A percentile compares a stretch with the other conserved stretches of the same genome.
phyloP scores from a whole-genome alignment of 2,113 vertebrate genomes.

The Hylia prasina region DNA sequence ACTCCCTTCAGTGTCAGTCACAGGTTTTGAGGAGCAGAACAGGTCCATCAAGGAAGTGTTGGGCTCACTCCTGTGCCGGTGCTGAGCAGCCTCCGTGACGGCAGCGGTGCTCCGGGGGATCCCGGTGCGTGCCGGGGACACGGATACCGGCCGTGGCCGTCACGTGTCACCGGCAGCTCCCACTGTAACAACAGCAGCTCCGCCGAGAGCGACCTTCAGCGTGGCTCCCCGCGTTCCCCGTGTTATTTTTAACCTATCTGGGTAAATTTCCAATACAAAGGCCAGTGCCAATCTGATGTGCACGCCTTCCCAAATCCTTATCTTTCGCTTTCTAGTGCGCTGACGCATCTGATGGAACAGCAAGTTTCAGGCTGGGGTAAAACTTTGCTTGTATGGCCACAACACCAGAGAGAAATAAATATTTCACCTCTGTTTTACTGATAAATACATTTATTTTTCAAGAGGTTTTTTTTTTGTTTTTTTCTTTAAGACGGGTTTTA shows the following conservation, averaged over 20 bases:
- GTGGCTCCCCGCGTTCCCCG: background rate
- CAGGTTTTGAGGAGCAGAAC: background rate
- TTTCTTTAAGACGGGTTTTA: background rate
- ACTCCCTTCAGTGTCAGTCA: background rate
- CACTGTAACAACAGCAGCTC: background rate
- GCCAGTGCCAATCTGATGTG: conserved; percentile 18
- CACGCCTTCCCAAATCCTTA: background rate
- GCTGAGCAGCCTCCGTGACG: background rate
- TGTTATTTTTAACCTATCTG: conserved; percentile 60
- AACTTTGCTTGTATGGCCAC: background rate
- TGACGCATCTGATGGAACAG: background rate
- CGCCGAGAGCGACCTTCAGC: conserved; percentile 26
- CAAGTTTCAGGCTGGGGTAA: background rate
- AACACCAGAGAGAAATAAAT: background rate
- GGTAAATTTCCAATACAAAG: conserved; percentile 25
- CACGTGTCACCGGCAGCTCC: background rate
- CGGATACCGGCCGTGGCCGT: background rate
- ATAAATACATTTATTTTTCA: background rate
- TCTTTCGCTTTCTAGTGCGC: conserved; percentile 40
- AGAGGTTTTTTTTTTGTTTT: background rate
- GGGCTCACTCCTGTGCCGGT: background rate
- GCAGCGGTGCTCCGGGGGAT: background rate
- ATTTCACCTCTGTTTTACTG: background rate
- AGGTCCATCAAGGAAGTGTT: background rate
- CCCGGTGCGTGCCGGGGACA: background rate